Conservation (phyloP, 2,888 invertebrate genomes). For the Eupithecia insigniata region DNA sequence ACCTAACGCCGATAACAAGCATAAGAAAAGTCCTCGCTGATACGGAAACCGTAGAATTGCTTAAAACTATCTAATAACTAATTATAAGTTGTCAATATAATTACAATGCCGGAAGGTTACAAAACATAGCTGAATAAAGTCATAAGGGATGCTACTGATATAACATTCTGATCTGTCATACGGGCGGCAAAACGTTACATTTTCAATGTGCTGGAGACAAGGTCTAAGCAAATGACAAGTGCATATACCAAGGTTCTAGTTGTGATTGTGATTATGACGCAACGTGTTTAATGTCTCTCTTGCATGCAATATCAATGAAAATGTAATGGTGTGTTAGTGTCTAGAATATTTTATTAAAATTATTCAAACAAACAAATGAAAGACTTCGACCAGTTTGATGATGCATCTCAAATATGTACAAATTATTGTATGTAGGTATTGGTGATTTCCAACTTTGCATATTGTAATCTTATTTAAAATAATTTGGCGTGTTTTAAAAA, state of each 20-base stretch:
- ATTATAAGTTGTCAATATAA: slow-evolving; percentile 14
- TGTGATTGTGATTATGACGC: slow-evolving; percentile 42
- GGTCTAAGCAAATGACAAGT: slow-evolving; percentile 42
- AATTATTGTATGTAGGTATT: background rate
- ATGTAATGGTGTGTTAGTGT: slow-evolving; percentile 16
- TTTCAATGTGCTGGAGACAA: slow-evolving; percentile 38
- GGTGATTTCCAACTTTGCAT: background rate
- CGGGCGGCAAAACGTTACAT: slow-evolving; percentile 36
- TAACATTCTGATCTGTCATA: slow-evolving; percentile 36
- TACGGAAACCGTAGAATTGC: slow-evolving; percentile 13
- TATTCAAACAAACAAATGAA: background rate
- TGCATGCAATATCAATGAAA: slow-evolving; percentile 31
- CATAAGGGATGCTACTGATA: slow-evolving; percentile 26
- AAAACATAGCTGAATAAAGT: slow-evolving; percentile 21
- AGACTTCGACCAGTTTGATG: background rate
- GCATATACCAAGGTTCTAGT: slow-evolving; percentile 44
- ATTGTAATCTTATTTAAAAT: too few relatives aligned
- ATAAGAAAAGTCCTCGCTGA: slow-evolving; percentile 4
- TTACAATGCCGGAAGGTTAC: slow-evolving; percentile 34
- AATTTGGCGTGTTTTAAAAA: too few relatives aligned
- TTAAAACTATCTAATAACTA: background rate
- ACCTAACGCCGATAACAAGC: background rate
- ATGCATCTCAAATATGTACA: background rate
- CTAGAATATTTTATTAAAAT: slow-evolving; percentile 8
- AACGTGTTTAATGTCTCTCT: slow-evolving; percentile 37